Evolutionary conservation across 2,888 invertebrate species (phyloP), one percentile per base, ranked within the genome.

Genomic region (Lepidochrysops patricia): DNA sequence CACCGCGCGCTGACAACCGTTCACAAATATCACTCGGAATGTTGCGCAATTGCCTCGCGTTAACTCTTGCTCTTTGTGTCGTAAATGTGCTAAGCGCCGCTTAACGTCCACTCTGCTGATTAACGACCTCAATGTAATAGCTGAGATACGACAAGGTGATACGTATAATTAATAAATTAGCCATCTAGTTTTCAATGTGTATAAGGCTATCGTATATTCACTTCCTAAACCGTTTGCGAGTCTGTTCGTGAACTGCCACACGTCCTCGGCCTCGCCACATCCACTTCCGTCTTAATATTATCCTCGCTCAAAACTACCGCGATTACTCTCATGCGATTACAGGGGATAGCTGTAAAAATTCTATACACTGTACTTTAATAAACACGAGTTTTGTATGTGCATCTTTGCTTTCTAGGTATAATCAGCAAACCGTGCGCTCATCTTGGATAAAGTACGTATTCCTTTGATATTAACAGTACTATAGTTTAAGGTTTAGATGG

Each of bases 341-440:
- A 68, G 25, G 50, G 58, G 50, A 27, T 49, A 52, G 25, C 25
- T 26, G 15, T 25, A 34, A 15, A 26, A 23, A 35, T 50, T 26
- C 49, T 26, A 34, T 50, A 59, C 25, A 52, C 23, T 34, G 34
- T 35, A 15, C 35, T 37, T 25, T 35, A 34, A 25, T 59, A 74
- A 76, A 71, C 54, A 54, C 32, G 29, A 54, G 54, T 12, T 54
- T 32, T 80, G 77, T 77, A 70, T 70, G 70, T 70, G 70, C 68
- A 66, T 69, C 79, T 87, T 87, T 86, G 84, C 82, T 85, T 87
- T 87, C 87, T 87, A 88, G 87, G 87, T 88, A 88, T 88, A 87
- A 85, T 81, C 87, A 88, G 80, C 87, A 85, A 84, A 82, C 82
- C 80, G 86, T 84, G 80, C 86, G 87, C 79, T 79, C 85, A 72